Percentiles rank a stretch among this genome's conserved stretches.
phyloP scores from a whole-genome alignment of 1,140 invertebrate species.

The Paralvinella palmiformis region DNA sequence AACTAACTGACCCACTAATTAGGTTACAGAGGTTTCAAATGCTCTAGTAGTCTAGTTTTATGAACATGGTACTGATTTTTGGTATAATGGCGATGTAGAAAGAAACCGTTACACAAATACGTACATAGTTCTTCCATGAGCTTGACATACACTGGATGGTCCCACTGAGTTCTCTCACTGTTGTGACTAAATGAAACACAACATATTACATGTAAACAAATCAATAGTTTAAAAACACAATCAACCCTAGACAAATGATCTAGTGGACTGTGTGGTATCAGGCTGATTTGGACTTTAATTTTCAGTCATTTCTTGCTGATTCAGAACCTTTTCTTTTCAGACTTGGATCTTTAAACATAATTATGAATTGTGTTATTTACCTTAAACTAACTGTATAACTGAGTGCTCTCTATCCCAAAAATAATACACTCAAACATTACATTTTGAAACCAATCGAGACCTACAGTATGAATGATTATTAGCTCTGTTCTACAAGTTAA shows the following conservation, averaged over 20 bases:
- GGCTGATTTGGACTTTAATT: neutral
- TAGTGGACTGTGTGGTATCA: neutral
- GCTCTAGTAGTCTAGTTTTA: neutral
- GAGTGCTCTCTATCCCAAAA: too few species aligned
- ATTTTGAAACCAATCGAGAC: too few species aligned
- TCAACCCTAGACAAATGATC: neutral
- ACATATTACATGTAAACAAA: constrained; percentile 8
- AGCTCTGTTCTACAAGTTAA: too few species aligned
- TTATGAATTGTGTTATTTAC: too few species aligned
- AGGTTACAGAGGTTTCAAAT: neutral
- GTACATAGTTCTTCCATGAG: constrained; percentile 38
- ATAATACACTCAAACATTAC: too few species aligned
- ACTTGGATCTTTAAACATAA: too few species aligned
- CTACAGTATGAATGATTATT: too few species aligned
- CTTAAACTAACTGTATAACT: too few species aligned
- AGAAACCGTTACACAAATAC: neutral
- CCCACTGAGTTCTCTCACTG: constrained; percentile 42
- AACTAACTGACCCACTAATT: neutral
- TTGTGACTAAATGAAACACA: constrained; percentile 43
- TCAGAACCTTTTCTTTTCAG: neutral
- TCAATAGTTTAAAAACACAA: neutral
- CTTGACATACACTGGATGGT: constrained; percentile 38
- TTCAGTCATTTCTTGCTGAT: neutral
- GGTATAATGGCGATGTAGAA: neutral
- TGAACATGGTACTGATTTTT: neutral